Percentiles rank a stretch among this genome's conserved stretches.
phyloP scores from a whole-genome alignment of 2,888 invertebrate species.

The Arenicola marina region DNA sequence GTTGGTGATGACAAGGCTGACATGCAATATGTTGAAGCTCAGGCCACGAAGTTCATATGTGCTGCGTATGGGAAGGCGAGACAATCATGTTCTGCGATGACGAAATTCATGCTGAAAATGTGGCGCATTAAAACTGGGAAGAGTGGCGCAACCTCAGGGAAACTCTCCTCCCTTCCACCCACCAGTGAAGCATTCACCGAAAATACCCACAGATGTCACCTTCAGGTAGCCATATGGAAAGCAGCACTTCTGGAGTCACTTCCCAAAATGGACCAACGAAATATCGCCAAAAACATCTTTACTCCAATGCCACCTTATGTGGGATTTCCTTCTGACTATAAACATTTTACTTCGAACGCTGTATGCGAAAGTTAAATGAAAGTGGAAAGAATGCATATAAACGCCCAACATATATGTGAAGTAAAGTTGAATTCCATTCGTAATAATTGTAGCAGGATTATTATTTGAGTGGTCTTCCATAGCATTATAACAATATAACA shows the following conservation, averaged over 20 bases:
- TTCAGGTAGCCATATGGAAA: constrained; percentile 13
- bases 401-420: too few relatives aligned
- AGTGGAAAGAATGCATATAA: too few relatives aligned
- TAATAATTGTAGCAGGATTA: too few relatives aligned
- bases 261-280: constrained; percentile 6
- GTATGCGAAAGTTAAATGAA: too few relatives aligned
- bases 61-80: constrained; percentile 13
- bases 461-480: too few relatives aligned
- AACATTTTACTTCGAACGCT: too few relatives aligned
- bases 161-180: constrained; percentile 13
- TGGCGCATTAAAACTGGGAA: constrained; percentile 7
- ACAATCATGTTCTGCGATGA: constrained; percentile 13
- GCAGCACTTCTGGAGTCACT: background rate
- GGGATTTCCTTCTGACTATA: too few relatives aligned
- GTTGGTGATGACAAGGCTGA: constrained; percentile 7
- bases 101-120: background rate
- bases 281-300: too few relatives aligned
- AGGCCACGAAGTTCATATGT: constrained; percentile 3
- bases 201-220: constrained; percentile 6
- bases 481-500: too few relatives aligned
- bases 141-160: constrained; percentile 10
- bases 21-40: background rate
- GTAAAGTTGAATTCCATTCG: too few relatives aligned
- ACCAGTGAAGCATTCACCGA: constrained; percentile 12
- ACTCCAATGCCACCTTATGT: too few relatives aligned